These are phyloP conservation scores for Symphodus melops DNA, from an alignment of 2,113 vertebrate genomes.

Conservation along the genomic window DNA sequence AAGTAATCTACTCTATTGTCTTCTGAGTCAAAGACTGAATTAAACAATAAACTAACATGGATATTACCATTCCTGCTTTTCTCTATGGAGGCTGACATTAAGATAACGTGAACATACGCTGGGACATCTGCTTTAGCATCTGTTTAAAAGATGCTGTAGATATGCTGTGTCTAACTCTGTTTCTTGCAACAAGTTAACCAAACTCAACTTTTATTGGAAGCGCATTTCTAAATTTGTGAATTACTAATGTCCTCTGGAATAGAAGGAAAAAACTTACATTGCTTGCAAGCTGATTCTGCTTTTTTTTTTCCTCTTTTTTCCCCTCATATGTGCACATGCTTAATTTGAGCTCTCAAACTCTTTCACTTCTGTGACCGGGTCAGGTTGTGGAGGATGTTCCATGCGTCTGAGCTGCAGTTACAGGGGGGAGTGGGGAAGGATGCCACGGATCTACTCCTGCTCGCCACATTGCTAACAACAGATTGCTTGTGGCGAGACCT, in stretches of 20 bases:
- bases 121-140: background rate
- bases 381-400: slow-evolving; percentile 3
- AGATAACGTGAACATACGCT: background rate
- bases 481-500: slow-evolving; percentile 51
- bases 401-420: slow-evolving; percentile 22
- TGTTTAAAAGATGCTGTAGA: background rate
- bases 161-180: background rate
- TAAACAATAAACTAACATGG: slow-evolving; percentile 81
- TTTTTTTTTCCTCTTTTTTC: no score
- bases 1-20: slow-evolving; percentile 70
- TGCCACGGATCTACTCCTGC: slow-evolving; percentile 20
- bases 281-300: background rate
- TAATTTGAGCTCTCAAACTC: background rate
- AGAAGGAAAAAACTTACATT: background rate
- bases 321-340: background rate
- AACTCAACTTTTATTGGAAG: background rate
- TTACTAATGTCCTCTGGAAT: background rate
- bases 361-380: background rate
- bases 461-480: slow-evolving; percentile 39
- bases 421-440: slow-evolving; percentile 17
- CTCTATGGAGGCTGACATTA: background rate
- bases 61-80: slow-evolving; percentile 20
- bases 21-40: slow-evolving; percentile 74
- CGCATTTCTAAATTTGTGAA: no score
- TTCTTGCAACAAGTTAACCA: background rate